phyloP scores from a whole-genome alignment of 2,113 vertebrate genomes.

The Bujurquina vittata region DNA sequence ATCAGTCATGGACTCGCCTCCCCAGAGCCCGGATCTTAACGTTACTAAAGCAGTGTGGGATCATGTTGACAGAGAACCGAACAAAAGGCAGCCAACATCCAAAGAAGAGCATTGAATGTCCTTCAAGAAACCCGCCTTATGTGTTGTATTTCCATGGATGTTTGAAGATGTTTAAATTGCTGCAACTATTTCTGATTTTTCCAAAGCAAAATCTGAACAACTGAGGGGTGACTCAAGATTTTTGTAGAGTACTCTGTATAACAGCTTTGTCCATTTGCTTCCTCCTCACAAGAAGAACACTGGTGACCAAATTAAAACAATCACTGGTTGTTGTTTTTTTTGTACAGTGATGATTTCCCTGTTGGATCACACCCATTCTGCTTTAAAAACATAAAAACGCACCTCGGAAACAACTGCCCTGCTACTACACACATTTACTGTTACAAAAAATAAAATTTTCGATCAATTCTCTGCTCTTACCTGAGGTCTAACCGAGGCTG shows the following conservation, averaged over 20 bases:
- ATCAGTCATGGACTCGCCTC: neutral
- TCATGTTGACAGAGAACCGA: neutral
- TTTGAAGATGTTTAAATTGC: too few species aligned
- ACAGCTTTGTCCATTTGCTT: too few species aligned
- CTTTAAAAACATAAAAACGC: neutral
- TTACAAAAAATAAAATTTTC: neutral
- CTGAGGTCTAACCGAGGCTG: constrained; percentile 36
- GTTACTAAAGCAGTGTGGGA: neutral
- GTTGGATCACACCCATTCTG: neutral
- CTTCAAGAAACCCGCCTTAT: neutral
- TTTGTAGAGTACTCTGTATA: too few species aligned
- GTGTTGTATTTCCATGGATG: too few species aligned
- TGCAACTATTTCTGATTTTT: too few species aligned
- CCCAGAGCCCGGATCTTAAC: neutral
- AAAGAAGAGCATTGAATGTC: neutral
- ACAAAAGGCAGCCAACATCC: neutral
- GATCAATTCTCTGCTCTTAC: constrained; percentile 29
- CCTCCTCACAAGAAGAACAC: neutral
- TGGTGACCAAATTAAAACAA: neutral
- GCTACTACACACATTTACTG: neutral
- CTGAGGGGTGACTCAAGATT: too few species aligned
- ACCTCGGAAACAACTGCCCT: neutral
- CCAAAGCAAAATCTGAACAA: too few species aligned
- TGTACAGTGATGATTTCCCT: neutral
- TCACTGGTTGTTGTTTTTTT: neutral